Evolutionary conservation across 2,888 invertebrate species (phyloP), one percentile per base, ranked within the genome.

Genomic region (Epicampocera succincta): DNA sequence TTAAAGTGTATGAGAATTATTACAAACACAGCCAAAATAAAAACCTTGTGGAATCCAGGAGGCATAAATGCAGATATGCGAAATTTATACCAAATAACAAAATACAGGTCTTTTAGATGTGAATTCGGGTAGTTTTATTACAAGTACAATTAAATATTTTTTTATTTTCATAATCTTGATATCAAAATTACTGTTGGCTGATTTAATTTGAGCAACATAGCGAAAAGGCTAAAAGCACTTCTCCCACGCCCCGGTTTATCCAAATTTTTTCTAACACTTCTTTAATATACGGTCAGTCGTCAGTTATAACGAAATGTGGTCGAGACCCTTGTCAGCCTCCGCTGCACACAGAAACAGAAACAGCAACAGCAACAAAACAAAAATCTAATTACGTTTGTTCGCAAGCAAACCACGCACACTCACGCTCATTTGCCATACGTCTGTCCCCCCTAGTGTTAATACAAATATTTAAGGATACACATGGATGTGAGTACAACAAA

Each of bases 331-430:
- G 74, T 82, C 82, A 82, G 69, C 60, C 79, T 56, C 19, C 33
- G 42, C 19, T 21, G 3, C 25, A 65, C n/a, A n/a, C n/a, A n/a
- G n/a, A n/a, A n/a, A n/a, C n/a, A n/a, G n/a, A 65, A 17, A 33
- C 56, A 71, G 60, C 15, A 61, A 29, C 29, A 72, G 3, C 33
- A 48, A 42, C 48, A 73, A 54, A 82, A 74, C 69, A 65, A 58
- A 77, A 82, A 82, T 82, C 82, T 82, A 82, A 82, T 82, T 82
- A 78, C 74, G 69, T 68, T 60, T 78, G 82, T 82, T 74, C 58
- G 74, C 73, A 82, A 78, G 58, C 74, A 52, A 58, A 50, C 33
- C 19, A 69, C 56, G 52, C 74, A 54, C 46, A 40, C 33, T 21
- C 52, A n/a, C n/a, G 46, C 33, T 15, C n/a, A 2, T 46, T 44